A percentile compares a stretch with the other conserved stretches of the same genome.
These are phyloP conservation scores for Panagrolaimus sp. DNA, from an alignment of 1,140 invertebrate genomes.

Conservation along the genomic window DNA sequence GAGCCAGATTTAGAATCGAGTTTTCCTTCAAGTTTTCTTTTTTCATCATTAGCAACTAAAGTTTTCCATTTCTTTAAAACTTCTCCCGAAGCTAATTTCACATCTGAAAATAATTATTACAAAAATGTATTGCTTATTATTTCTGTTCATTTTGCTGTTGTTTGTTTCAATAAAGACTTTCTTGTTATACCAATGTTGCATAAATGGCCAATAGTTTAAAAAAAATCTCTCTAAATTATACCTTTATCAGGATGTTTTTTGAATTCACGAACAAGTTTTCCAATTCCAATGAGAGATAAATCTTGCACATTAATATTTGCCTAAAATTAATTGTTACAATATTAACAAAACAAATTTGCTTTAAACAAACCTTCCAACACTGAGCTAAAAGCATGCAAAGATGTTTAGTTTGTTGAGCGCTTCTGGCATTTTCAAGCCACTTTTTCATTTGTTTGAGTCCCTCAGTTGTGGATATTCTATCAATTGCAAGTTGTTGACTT, in stretches of 20 bases:
- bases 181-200: too few species aligned
- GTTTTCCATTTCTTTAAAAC: background rate
- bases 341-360: too few species aligned
- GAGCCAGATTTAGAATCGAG: too few species aligned
- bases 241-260: background rate
- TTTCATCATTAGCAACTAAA: too few species aligned
- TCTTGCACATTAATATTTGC: background rate
- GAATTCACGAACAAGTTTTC: background rate
- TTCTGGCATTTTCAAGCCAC: background rate
- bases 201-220: too few species aligned
- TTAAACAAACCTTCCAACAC: background rate
- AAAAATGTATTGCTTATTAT: too few species aligned
- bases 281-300: background rate
- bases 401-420: background rate
- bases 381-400: slow-evolving; percentile 5
- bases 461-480: background rate
- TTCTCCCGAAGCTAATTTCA: background rate
- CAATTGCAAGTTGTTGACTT: background rate
- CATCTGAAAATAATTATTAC: too few species aligned
- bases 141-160: too few species aligned
- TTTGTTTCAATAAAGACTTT: too few species aligned
- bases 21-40: too few species aligned
- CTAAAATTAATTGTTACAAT: slow-evolving; percentile 1
- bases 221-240: too few species aligned
- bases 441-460: slow-evolving; percentile 5